Conservation (phyloP, 2,113 vertebrate species). For the Syrmaticus mikado region DNA sequence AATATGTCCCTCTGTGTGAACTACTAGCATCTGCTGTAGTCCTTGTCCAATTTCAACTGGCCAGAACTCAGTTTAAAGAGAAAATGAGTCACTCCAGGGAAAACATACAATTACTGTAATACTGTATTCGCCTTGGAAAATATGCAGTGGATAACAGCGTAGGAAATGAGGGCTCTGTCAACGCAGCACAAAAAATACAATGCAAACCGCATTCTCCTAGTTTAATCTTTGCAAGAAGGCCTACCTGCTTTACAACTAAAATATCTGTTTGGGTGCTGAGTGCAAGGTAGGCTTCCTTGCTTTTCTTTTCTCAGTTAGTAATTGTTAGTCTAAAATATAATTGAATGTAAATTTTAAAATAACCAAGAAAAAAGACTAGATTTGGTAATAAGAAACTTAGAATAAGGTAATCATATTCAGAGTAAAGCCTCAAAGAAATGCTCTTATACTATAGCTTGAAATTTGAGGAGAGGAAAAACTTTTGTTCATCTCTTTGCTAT, state of each 20-base stretch:
- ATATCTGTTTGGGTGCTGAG: not conserved
- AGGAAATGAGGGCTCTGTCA: not conserved
- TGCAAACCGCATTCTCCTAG: not conserved
- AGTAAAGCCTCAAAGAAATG: not conserved
- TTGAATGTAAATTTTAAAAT: constrained; percentile 11
- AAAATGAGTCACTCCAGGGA: not conserved
- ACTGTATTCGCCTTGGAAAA: not conserved
- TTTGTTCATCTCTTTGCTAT: constrained; percentile 5
- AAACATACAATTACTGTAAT: not conserved
- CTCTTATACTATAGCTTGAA: not conserved
- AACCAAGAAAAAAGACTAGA: not conserved
- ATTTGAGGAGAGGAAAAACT: not conserved
- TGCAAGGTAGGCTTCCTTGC: not conserved
- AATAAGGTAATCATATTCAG: not conserved
- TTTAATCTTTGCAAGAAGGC: not conserved
- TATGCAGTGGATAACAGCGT: not conserved
- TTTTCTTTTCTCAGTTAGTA: not conserved
- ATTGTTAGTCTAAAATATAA: not conserved
- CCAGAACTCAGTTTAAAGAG: not conserved
- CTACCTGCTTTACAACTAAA: not conserved
- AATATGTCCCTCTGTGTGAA: not conserved
- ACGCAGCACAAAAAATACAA: not conserved
- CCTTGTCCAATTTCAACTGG: no score
- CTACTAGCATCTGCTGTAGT: not conserved
- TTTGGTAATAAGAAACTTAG: not conserved